phyloP scores from a whole-genome alignment of 2,797 vertebrate species.

The Chelon auratus region DNA sequence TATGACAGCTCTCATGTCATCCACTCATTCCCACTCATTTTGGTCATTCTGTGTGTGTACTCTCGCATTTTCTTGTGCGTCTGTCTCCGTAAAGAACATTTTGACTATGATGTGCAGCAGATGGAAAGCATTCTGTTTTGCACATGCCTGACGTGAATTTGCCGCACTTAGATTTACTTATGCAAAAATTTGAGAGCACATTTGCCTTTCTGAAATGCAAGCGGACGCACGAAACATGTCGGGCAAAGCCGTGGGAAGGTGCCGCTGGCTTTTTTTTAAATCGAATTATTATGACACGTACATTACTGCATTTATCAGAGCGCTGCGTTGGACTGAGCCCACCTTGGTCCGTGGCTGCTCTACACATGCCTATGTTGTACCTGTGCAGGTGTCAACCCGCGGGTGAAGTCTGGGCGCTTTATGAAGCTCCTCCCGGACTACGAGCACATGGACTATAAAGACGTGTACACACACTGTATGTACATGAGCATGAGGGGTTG shows the following conservation, averaged over 20 bases:
- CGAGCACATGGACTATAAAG: slow-evolving; percentile 94
- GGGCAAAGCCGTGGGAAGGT: background rate
- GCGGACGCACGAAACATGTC: slow-evolving; percentile 7
- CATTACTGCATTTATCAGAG: background rate
- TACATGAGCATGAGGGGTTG: slow-evolving; percentile 58
- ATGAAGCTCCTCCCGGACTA: slow-evolving; percentile 97
- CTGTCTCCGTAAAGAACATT: background rate
- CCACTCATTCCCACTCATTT: background rate
- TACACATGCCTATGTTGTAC: slow-evolving; percentile 81
- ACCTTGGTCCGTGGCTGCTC: slow-evolving; percentile 29
- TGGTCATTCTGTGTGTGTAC: background rate
- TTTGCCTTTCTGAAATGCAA: background rate
- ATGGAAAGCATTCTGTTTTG: slow-evolving; percentile 5
- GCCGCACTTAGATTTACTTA: background rate
- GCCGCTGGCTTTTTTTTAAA: slow-evolving; percentile 12
- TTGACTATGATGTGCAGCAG: background rate
- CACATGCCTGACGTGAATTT: background rate
- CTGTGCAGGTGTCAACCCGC: slow-evolving; percentile 93
- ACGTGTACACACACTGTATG: slow-evolving; percentile 90
- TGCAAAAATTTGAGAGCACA: background rate
- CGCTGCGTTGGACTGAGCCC: slow-evolving; percentile 33
- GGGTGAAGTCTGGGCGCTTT: slow-evolving; percentile 94
- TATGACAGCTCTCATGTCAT: slow-evolving; percentile 36
- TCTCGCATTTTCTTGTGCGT: background rate
- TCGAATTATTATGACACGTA: slow-evolving; percentile 15